Base-by-base conservation (phyloP, 30 jellyfish, hydroid and myxozoan species). In the Pelagia noctiluca region DNA sequence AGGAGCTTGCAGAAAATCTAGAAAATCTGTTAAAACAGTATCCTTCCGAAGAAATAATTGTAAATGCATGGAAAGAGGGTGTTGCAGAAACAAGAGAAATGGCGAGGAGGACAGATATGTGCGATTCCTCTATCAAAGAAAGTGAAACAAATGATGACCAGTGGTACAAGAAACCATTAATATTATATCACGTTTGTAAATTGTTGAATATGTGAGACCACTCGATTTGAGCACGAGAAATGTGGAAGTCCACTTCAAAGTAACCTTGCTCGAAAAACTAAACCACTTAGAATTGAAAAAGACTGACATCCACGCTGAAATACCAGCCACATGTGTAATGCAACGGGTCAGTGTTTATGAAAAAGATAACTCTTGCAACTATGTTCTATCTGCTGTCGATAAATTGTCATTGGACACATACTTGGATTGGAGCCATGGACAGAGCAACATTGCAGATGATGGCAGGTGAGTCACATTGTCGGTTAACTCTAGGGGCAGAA, bases 1-100 rank as follows among this genome's bases (percentile, higher is more conserved):
- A 69, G 63, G 83, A 70, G 38, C 70, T 70, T 18, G 31, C 24
- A 1, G 47, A 35, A 35, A 42, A 70, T 0, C 67, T 70, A 38
- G 67, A 35, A 35, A 38, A 21, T 38, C 48, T 70, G 67, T 67
- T 70, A 38, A 35, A 70, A 18, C 68, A 35, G 23, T 70, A 70
- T 42, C 83, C 38, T 13, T 38, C 83, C 21, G 42, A 70, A 38
- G 83, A 70, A 21, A 26, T 19, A 23, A 38, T 37, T 16, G 83
- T 0, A 35, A 70, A 16, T 36, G 83, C 83, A n/a, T 70, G 83
- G 83, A 70, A 70, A 70, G 83, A 35, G 49, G 83, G 83, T 35
- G 47, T 70, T 35, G 83, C 7, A 70, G 83, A 35, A 70, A 50
- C 83, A 35, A 66, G 54, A 66, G 79, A 66, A 33, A 33, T 66